Evolutionary conservation across 2,888 invertebrate genomes (phyloP), one percentile per base, ranked within the genome.

Genomic region (Drosophila kanekoi): DNA sequence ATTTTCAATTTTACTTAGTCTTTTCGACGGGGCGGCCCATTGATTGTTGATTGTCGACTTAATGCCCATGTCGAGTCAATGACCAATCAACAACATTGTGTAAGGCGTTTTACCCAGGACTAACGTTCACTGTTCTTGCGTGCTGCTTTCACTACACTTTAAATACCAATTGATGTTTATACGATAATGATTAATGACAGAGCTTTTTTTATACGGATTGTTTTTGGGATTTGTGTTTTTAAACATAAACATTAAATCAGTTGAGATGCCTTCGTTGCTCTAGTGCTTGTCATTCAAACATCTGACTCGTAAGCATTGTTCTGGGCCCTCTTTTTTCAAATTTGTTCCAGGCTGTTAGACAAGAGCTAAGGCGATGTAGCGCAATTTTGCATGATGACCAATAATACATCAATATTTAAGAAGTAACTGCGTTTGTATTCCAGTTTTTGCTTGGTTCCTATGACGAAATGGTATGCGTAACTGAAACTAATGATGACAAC

Each of bases 161-260:
- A 81, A 85, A 85, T 74, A 77, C 61, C 83, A 77, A 79, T 87
- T 82, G 88, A 87, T 83, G 82, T 87, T 82, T 87, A 88, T 86
- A 76, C 78, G 81, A 86, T 86, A 84, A 78, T 84, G 88, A 84
- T 88, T 86, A 86, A 84, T 84, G 84, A 72, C 73, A 74, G 56
- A 48, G 56, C 59, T 72, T 67, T 60, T 71, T 74, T 74, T 64
- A 74, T 64, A 80, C 64, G 67, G 75, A 84, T 84, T 87, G 71
- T 58, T 71, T 77, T 86, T 67, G 59, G 40, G 35, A 65, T 62
- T 38, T 52, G n/a, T 9, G 2, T 35, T 33, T 45, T 33, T 13
- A 65, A 79, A 63, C 32, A 59, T 44, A 47, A 48, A 35, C 40
- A 56, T 14, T n/a, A 35, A 37, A 43, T 49, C 28, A 54, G 28